Percentiles rank a stretch among this genome's conserved stretches.
Conservation (phyloP, 2,888 invertebrate species). For the Abscondita cerata region DNA sequence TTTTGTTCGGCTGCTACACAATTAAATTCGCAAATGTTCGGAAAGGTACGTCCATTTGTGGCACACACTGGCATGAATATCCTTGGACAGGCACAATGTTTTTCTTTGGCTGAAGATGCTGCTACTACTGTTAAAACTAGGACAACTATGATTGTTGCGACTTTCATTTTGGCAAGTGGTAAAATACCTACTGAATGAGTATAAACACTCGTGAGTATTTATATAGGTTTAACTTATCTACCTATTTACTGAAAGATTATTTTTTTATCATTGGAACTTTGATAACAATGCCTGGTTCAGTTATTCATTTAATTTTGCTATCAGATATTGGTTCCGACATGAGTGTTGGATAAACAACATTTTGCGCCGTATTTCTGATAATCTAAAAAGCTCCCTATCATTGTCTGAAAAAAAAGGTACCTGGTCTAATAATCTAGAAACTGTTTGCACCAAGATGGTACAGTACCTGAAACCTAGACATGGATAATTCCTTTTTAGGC, state of each 20-base stretch:
- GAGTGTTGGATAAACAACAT: slow-evolving; percentile 89
- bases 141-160: background rate
- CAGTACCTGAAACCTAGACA: slow-evolving; percentile 86
- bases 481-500: slow-evolving; percentile 75
- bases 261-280: slow-evolving; percentile 55
- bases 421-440: slow-evolving; percentile 81
- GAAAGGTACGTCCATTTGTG: slow-evolving; percentile 55
- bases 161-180: slow-evolving; percentile 10
- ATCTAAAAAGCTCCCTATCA: slow-evolving; percentile 64
- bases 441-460: too few species aligned
- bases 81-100: slow-evolving; percentile 56
- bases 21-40: slow-evolving; percentile 58
- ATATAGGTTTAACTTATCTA: slow-evolving; percentile 1
- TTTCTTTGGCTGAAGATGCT: background rate
- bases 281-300: slow-evolving; percentile 67
- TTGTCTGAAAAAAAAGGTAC: slow-evolving; percentile 74
- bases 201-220: background rate
- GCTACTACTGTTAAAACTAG: slow-evolving; percentile 3
- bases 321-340: slow-evolving; percentile 60
- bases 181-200: too few species aligned
- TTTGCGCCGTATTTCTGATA: slow-evolving; percentile 74
- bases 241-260: slow-evolving; percentile 17
- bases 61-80: slow-evolving; percentile 60
- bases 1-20: slow-evolving; percentile 49
- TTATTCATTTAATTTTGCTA: slow-evolving; percentile 59